Conservation (phyloP, 2,888 invertebrate genomes). For the Mesorhabditis spiculigera region DNA sequence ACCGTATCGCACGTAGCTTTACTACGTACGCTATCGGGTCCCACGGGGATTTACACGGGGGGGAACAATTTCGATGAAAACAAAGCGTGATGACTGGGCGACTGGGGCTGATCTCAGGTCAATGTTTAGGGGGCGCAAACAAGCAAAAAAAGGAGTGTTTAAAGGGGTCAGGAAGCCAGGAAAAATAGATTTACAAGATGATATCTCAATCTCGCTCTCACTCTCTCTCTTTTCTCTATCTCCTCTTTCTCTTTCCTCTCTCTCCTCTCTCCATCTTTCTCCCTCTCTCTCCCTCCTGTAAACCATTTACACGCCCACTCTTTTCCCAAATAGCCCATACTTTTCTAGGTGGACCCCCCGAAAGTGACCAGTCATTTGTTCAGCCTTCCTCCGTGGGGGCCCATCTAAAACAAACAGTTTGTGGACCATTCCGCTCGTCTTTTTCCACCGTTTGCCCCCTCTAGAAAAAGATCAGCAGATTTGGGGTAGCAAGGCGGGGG, state of each 20-base stretch:
- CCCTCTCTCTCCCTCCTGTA: constrained; percentile 4
- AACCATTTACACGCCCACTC: not conserved
- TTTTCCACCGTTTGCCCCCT: too few relatives aligned
- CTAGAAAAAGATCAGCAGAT: too few relatives aligned
- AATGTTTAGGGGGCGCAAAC: constrained; percentile 5
- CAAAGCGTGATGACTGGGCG: too few relatives aligned
- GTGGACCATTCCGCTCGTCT: too few relatives aligned
- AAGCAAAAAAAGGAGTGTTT: not conserved
- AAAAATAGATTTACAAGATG: not conserved
- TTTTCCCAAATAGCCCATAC: too few relatives aligned
- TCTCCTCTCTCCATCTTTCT: constrained; percentile 9
- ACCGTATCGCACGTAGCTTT: too few relatives aligned
- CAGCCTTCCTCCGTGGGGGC: constrained; percentile 10
- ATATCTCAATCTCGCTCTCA: constrained; percentile 17
- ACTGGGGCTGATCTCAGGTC: too few relatives aligned
- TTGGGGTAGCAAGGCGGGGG: too few relatives aligned
- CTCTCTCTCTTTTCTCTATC: constrained; percentile 11
- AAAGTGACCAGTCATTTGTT: constrained; percentile 13
- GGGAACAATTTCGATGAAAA: too few relatives aligned
- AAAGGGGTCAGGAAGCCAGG: not conserved
- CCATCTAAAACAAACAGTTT: not conserved
- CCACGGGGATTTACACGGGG: too few relatives aligned
- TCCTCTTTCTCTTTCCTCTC: constrained; percentile 10
- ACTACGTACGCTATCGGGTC: too few relatives aligned
- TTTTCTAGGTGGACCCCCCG: constrained; percentile 1